Percentiles rank a stretch among this genome's conserved stretches.
Evolutionary conservation across 2,888 invertebrate genomes (phyloP).

Genomic region (Pyrrhia umbra): DNA sequence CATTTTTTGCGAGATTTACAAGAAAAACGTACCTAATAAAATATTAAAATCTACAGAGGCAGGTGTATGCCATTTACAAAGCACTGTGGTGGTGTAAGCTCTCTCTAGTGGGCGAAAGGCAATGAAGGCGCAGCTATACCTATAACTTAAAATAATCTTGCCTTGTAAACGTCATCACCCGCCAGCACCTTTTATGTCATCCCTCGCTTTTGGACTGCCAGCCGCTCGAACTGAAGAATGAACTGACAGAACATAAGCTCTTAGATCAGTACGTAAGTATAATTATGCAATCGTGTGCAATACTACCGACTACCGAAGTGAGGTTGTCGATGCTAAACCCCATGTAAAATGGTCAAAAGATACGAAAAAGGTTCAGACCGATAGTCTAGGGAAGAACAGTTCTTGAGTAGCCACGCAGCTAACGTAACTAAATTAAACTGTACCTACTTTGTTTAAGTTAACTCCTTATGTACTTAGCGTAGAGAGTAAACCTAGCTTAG

Average conservation of each 20-base stretch:
- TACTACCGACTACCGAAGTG: conserved; percentile 43
- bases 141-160: conserved; percentile 69
- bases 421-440: no score
- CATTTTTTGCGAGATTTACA: no score
- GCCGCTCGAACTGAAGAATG: conserved; percentile 80
- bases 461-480: no score
- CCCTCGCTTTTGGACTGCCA: conserved; percentile 80
- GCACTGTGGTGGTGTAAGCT: conserved; percentile 50
- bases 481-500: no score
- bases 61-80: conserved; percentile 61
- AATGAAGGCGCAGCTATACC: conserved; percentile 48
- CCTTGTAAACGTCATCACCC: conserved; percentile 77
- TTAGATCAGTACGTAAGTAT: conserved; percentile 22
- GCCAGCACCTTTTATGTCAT: conserved; percentile 81
- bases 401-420: no score
- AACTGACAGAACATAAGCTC: conserved; percentile 71
- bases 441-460: no score
- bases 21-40: background rate
- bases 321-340: no score
- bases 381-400: no score
- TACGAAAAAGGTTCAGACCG: no score
- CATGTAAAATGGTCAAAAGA: no score
- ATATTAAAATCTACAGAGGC: background rate
- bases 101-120: conserved; percentile 34
- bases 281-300: conserved; percentile 32